A percentile compares a stretch with the other conserved stretches of the same genome.
These are phyloP conservation scores for Scaptomyza parva DNA, from an alignment of 2,888 invertebrate genomes.

Conservation along the genomic window DNA sequence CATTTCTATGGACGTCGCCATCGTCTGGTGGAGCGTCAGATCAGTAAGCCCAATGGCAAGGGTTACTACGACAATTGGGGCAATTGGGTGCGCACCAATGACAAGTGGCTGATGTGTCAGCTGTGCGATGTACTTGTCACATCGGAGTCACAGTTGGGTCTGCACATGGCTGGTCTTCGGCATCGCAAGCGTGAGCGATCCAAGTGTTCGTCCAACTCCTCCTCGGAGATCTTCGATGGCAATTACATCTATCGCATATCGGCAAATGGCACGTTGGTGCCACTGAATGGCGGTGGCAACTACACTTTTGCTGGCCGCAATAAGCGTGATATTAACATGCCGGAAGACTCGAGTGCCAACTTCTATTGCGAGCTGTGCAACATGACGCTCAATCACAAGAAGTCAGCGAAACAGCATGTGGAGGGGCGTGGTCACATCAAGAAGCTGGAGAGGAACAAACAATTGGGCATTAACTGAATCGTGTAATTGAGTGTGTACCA, in stretches of 20 bases:
- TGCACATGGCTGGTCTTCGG: constrained; percentile 62
- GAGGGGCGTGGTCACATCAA: constrained; percentile 59
- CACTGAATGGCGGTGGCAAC: constrained; percentile 52
- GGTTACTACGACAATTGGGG: constrained; percentile 55
- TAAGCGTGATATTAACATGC: constrained; percentile 30
- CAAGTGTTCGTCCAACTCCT: neutral
- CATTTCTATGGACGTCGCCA: constrained; percentile 69
- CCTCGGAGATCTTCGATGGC: constrained; percentile 32
- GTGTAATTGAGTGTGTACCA: neutral
- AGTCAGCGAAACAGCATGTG: constrained; percentile 69
- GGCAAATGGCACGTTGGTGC: constrained; percentile 45
- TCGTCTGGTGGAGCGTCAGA: constrained; percentile 54
- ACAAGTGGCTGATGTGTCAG: constrained; percentile 60
- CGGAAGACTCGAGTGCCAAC: constrained; percentile 34
- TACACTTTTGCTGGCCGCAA: constrained; percentile 13
- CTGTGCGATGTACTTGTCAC: constrained; percentile 69
- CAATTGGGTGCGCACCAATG: constrained; percentile 67
- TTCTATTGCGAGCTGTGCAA: constrained; percentile 66
- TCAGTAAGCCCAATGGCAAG: constrained; percentile 47
- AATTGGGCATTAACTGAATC: neutral
- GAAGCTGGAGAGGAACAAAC: constrained; percentile 30
- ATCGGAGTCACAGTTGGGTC: constrained; percentile 66
- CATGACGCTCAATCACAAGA: constrained; percentile 61
- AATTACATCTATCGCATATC: constrained; percentile 54
- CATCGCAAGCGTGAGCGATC: constrained; percentile 57